phyloP scores from a whole-genome alignment of 2,888 invertebrate species.

The Allolobophora icterica region DNA sequence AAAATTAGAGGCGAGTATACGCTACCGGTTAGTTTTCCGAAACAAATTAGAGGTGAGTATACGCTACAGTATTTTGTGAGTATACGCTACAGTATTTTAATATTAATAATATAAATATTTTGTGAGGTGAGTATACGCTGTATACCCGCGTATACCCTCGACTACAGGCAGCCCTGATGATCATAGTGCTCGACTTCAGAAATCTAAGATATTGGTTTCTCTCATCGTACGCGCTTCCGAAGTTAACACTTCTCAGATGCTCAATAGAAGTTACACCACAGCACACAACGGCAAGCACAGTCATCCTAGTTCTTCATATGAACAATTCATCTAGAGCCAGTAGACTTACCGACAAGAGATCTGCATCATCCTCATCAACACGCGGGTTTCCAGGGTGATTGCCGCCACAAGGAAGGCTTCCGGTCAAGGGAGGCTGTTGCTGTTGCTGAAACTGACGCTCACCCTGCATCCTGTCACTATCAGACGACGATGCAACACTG shows the following conservation, averaged over 20 bases:
- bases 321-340: not conserved
- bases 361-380: constrained; percentile 14
- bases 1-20: no score
- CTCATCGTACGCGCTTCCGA: not conserved
- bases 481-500: no score
- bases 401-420: not conserved
- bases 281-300: not conserved
- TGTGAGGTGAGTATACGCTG: no score
- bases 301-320: not conserved
- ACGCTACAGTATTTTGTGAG: no score
- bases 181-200: no score
- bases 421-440: not conserved
- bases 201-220: no score
- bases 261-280: not conserved
- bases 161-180: no score
- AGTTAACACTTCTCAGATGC: not conserved
- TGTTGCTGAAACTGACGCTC: not conserved
- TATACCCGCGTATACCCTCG: no score
- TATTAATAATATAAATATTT: no score
- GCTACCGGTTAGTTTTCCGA: no score
- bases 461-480: not conserved
- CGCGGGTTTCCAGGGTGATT: not conserved
- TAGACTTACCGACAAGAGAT: constrained; percentile 18
- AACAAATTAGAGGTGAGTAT: no score
- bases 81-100: no score